phyloP scores from a whole-genome alignment of 2,888 invertebrate genomes.

The Oithona nana region DNA sequence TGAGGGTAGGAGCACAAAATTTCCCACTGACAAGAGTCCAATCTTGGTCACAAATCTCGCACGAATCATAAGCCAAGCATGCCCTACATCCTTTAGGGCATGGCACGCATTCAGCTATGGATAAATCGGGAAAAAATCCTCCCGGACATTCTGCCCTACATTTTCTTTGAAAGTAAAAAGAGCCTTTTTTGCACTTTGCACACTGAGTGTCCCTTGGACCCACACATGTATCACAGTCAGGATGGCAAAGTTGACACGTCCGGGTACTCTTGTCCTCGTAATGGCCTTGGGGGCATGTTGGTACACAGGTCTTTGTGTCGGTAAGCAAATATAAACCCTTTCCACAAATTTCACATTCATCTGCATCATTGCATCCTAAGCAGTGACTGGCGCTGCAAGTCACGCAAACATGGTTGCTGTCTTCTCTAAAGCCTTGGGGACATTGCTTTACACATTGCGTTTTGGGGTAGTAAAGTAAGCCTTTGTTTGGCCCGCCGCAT shows the following conservation, averaged over 20 bases:
- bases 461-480: not conserved
- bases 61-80: not conserved
- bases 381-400: not conserved
- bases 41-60: constrained; percentile 20
- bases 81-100: constrained; percentile 50
- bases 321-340: constrained; percentile 24
- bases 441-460: not conserved
- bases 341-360: not conserved
- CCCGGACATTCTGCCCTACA: constrained; percentile 1
- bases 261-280: constrained; percentile 48
- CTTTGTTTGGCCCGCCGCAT: constrained; percentile 34
- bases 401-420: not conserved
- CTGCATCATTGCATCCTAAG: not conserved
- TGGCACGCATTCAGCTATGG: constrained; percentile 49
- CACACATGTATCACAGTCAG: not conserved
- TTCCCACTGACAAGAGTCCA: constrained; percentile 40
- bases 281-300: constrained; percentile 43
- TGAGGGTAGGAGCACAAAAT: not conserved
- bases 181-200: not conserved
- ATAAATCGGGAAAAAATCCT: constrained; percentile 1
- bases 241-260: not conserved
- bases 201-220: constrained; percentile 6
- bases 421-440: not conserved
- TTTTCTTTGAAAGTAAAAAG: constrained; percentile 6
- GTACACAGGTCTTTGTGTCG: constrained; percentile 34